Conservation (phyloP, 1,140 invertebrate genomes). For the Pissodes strobi region DNA sequence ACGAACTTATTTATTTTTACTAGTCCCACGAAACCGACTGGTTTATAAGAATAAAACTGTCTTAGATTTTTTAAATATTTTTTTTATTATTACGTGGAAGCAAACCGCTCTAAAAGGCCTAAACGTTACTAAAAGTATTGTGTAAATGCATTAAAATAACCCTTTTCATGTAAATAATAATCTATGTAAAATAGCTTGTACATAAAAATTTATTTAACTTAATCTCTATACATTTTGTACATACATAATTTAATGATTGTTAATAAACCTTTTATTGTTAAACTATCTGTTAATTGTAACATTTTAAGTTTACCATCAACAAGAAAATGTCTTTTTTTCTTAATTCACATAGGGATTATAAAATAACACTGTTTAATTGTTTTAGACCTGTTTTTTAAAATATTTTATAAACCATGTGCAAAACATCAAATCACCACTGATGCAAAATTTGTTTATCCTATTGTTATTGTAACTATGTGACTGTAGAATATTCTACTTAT, state of each 20-base stretch:
- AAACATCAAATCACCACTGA: too few species aligned
- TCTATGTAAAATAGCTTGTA: constrained; percentile 23
- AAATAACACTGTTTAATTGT: too few species aligned
- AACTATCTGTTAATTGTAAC: constrained; percentile 13
- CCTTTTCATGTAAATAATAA: constrained; percentile 4
- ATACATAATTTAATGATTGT: constrained; percentile 35
- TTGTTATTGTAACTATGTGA: too few species aligned
- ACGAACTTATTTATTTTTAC: too few species aligned
- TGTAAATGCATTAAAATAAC: constrained; percentile 24
- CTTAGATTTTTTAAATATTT: neutral
- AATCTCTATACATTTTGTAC: constrained; percentile 33
- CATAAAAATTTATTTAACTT: constrained; percentile 27
- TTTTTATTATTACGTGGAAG: neutral
- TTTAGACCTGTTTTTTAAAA: too few species aligned
- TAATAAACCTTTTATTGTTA: constrained; percentile 28
- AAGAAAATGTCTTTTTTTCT: neutral
- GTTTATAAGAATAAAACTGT: neutral
- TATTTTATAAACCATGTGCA: neutral
- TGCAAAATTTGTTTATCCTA: too few species aligned
- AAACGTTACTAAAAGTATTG: constrained; percentile 28
- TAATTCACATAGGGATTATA: too few species aligned
- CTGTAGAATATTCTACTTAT: too few species aligned
- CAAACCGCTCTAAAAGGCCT: constrained; percentile 28
- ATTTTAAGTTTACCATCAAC: constrained; percentile 3
- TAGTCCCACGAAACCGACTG: neutral